Conservation (phyloP, 2,797 vertebrate species). For the Chaetophractus vellerosus region DNA sequence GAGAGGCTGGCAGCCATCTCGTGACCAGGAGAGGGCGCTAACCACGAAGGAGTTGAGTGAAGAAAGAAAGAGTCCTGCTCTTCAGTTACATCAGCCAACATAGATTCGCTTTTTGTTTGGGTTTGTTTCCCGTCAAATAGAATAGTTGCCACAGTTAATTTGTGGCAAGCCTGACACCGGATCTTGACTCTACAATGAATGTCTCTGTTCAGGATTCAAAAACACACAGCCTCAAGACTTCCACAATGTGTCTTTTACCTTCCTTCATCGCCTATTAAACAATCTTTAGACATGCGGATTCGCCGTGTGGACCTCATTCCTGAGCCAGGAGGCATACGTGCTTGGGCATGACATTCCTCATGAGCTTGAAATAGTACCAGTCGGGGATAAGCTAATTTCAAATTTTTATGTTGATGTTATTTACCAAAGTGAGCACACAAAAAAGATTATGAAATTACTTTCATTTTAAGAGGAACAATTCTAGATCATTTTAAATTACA, state of each 20-base stretch:
- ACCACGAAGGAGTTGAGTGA: not conserved
- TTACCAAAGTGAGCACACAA: not conserved
- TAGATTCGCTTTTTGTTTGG: not conserved
- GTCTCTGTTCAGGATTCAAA: not conserved
- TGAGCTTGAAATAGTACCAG: not conserved
- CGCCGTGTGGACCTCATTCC: not conserved
- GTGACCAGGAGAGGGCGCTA: not conserved
- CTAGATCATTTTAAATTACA: slow-evolving; percentile 4
- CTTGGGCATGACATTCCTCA: not conserved
- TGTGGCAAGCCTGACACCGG: not conserved
- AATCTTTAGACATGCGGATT: slow-evolving; percentile 37
- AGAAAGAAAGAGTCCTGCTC: not conserved
- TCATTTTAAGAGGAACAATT: slow-evolving; percentile 46
- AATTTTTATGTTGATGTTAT: slow-evolving; percentile 2
- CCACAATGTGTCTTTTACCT: not conserved
- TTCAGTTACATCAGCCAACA: not conserved
- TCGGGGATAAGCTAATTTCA: slow-evolving; percentile 47
- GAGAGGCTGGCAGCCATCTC: not conserved
- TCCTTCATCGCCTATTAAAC: not conserved
- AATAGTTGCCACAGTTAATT: slow-evolving; percentile 13
- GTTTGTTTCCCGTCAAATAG: not conserved
- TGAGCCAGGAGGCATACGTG: not conserved
- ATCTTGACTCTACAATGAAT: slow-evolving; percentile 43
- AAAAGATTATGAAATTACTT: slow-evolving; percentile 22
- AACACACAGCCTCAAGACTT: not conserved